Percentiles rank a stretch among this genome's conserved stretches.
phyloP scores from a whole-genome alignment of 2,113 vertebrate species.

The Gallinago undulata region DNA sequence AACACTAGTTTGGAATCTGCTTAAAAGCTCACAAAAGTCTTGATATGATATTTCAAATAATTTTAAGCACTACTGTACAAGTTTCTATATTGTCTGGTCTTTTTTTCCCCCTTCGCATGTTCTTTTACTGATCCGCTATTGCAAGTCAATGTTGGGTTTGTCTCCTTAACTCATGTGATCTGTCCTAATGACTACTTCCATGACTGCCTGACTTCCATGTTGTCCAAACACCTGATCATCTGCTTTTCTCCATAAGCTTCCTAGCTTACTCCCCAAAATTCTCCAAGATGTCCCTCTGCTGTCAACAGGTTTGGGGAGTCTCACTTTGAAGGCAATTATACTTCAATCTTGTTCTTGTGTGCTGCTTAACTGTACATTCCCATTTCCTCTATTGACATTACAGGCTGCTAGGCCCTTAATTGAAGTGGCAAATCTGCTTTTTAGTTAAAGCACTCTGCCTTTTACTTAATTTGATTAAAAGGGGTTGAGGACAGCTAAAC shows the following conservation, averaged over 20 bases:
- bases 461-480: background rate
- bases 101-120: fast-evolving
- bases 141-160: background rate
- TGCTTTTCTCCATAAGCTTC: background rate
- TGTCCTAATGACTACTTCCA: background rate
- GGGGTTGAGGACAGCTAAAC: background rate
- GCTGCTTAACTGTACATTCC: background rate
- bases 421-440: background rate
- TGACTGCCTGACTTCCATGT: background rate
- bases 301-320: background rate
- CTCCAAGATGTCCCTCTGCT: background rate
- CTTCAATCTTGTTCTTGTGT: background rate
- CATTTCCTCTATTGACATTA: background rate
- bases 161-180: background rate
- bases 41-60: background rate
- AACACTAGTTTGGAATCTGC: background rate
- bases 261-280: background rate
- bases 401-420: background rate
- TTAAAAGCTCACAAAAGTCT: background rate
- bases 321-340: background rate
- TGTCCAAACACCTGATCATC: background rate
- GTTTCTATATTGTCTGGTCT: background rate
- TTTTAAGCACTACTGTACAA: background rate
- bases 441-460: background rate
- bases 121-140: background rate